Evolutionary conservation across 2,888 invertebrate species (phyloP), one percentile per base, ranked within the genome.

Genomic region (Sialis fuliginosa): DNA sequence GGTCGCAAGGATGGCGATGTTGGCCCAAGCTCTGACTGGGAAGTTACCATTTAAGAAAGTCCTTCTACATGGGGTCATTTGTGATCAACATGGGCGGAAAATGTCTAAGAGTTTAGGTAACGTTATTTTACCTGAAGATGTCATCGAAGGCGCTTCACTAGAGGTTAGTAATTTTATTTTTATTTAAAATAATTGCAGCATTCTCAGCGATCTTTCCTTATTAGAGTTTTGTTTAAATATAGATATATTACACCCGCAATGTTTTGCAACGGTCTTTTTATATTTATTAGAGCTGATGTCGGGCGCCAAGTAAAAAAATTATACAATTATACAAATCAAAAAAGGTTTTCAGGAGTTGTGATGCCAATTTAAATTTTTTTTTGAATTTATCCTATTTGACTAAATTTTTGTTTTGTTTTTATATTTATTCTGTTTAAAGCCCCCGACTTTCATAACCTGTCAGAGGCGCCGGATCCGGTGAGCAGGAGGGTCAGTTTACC

Each of bases 1-100:
- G 98, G 98, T 98, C 5, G 97, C 97, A 0, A 74, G 96, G 50
- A 99, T 99, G 98, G 97, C 97, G 1, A 97, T 98, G 79, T 79
- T 98, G 57, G 92, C 95, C 0, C 82, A 85, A 55, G 79, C 88
- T 54, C 68, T 99, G n/a, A 69, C 90, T 47, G 91, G 88, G 2
- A 76, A 85, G 62, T 68, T 97, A 42, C 98, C 98, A 1, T 98
- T 99, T 66, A 79, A 81, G 53, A 83, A 92, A 68, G 80, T 98
- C 1, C 90, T 91, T 59, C 72, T 98, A 9, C 98, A 98, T 66
- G 93, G 97, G 0, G 90, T 98, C 76, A 86, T 98, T 2, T 79
- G 98, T 47, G 98, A 99, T 66, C 90, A 96, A 0, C 93, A 96
- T 62, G 98, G 98, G 1, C 77, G 95, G 47, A 99, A 98, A 69